Conservation (phyloP, 2,888 invertebrate species). For the Tryphoninae sp. region DNA sequence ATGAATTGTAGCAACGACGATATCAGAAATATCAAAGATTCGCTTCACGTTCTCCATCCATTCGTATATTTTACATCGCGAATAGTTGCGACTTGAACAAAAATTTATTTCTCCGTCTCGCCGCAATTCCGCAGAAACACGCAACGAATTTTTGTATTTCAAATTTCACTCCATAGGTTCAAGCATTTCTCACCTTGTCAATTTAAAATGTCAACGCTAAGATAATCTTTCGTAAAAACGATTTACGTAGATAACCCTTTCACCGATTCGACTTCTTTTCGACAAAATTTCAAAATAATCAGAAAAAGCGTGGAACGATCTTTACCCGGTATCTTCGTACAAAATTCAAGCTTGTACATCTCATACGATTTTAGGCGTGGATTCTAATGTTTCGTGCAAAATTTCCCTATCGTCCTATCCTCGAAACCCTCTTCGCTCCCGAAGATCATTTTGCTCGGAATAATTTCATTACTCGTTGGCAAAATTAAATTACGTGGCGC, state of each 20-base stretch:
- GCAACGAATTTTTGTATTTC: too few species aligned
- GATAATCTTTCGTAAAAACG: too few species aligned
- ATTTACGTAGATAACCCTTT: too few species aligned
- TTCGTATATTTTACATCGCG: background rate
- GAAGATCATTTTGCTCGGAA: slow-evolving; percentile 19
- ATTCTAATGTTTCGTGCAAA: background rate
- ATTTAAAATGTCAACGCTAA: too few species aligned
- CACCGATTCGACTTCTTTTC: too few species aligned
- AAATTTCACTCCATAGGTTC: too few species aligned
- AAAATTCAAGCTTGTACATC: background rate
- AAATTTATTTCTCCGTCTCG: too few species aligned
- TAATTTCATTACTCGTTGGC: slow-evolving; percentile 38
- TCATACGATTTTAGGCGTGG: background rate
- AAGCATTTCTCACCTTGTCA: too few species aligned
- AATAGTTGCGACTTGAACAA: background rate
- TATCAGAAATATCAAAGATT: slow-evolving; percentile 10
- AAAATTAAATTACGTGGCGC: slow-evolving; percentile 63
- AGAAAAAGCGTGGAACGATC: background rate
- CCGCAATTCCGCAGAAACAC: too few species aligned
- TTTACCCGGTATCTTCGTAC: background rate
- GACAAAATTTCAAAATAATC: too few species aligned
- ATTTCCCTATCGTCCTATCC: background rate
- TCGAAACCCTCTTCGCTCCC: background rate
- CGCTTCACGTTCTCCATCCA: slow-evolving; percentile 1
- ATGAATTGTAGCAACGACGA: background rate